These are phyloP conservation scores for Platycheirus albimanus DNA, from an alignment of 2,888 invertebrate genomes.

Conservation along the genomic window DNA sequence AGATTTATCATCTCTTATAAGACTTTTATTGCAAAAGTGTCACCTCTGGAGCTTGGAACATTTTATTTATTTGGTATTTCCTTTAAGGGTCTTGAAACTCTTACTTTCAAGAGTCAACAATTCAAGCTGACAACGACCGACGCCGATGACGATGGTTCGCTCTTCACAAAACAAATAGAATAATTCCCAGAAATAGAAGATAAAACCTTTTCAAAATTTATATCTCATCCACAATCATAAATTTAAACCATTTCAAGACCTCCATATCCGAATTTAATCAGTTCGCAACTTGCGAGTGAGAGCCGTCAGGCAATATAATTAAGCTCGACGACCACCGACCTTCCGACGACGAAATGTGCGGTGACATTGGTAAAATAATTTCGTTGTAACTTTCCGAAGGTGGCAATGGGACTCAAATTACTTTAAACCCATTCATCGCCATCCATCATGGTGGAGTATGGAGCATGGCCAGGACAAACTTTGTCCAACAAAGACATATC, in stretches of 20 bases:
- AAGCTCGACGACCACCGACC: slow-evolving; percentile 22
- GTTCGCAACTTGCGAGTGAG: neutral
- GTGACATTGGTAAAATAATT: slow-evolving; percentile 69
- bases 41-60: neutral
- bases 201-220: slow-evolving; percentile 57
- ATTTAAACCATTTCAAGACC: slow-evolving; percentile 63
- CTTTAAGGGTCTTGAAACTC: neutral
- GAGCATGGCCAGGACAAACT: slow-evolving; percentile 29
- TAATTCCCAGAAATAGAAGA: slow-evolving; percentile 62
- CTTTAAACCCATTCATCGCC: slow-evolving; percentile 63
- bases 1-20: neutral
- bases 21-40: slow-evolving; percentile 18
- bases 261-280: slow-evolving; percentile 47
- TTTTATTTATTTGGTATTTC: slow-evolving; percentile 15
- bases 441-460: slow-evolving; percentile 52
- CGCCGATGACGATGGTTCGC: neutral
- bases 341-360: slow-evolving; percentile 40
- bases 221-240: slow-evolving; percentile 52
- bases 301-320: neutral
- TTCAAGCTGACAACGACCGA: slow-evolving; percentile 20
- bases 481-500: slow-evolving; percentile 55
- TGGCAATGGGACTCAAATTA: slow-evolving; percentile 71
- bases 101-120: slow-evolving; percentile 16
- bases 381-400: slow-evolving; percentile 60
- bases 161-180: neutral